Evolutionary conservation across 2,888 invertebrate genomes (phyloP).

Genomic region (Acanthosepion pharaonis): DNA sequence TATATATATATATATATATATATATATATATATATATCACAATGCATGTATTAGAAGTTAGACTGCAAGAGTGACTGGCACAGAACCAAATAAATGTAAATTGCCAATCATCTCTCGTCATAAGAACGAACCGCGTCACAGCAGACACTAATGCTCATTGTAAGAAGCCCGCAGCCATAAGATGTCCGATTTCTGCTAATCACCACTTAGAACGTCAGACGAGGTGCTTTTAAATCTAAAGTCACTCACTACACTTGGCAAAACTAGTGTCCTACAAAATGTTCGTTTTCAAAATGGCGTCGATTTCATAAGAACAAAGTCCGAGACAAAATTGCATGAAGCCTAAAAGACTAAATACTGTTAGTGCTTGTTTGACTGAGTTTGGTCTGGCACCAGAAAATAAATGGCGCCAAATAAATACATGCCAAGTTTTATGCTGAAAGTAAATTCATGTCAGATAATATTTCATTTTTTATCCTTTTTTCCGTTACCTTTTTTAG

Average conservation of each 20-base stretch:
- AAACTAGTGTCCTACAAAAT: neutral
- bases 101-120: neutral
- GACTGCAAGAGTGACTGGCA: neutral
- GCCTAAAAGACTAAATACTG: neutral
- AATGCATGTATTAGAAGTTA: neutral
- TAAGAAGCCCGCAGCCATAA: neutral
- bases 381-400: neutral
- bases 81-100: neutral
- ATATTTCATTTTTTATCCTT: no score
- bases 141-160: neutral
- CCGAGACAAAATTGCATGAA: neutral
- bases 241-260: neutral
- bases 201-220: neutral
- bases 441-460: no score
- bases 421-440: neutral
- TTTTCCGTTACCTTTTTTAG: no score
- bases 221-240: neutral
- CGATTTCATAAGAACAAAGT: neutral
- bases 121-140: neutral
- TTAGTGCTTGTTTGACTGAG: neutral
- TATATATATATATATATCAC: no score
- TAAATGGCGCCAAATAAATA: neutral
- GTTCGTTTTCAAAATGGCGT: conserved; percentile 20
- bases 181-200: neutral
- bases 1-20: no score